Percentiles rank a stretch among this genome's conserved stretches.
Evolutionary conservation across 2,888 invertebrate species (phyloP).

Genomic region (Nemurella pictetii): DNA sequence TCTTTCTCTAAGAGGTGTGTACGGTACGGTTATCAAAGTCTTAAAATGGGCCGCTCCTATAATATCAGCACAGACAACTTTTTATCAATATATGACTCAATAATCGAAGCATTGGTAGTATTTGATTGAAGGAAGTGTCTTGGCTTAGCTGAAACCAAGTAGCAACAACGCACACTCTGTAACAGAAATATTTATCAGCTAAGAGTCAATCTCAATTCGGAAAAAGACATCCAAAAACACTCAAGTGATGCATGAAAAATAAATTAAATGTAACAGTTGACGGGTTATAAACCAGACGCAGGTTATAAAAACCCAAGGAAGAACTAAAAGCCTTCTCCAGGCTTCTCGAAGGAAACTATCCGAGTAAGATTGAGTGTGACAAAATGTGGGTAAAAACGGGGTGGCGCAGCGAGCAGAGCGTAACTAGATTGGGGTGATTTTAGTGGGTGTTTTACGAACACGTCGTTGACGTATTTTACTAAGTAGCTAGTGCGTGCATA

Average conservation of each 20-base stretch:
- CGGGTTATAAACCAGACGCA: not conserved
- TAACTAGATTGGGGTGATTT: not conserved
- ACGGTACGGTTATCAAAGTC: too few relatives aligned
- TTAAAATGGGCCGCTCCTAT: too few relatives aligned
- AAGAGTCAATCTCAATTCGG: not conserved
- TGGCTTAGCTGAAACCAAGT: not conserved
- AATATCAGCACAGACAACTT: too few relatives aligned
- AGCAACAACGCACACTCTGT: not conserved
- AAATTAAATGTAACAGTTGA: conserved; percentile 4
- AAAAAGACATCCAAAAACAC: not conserved
- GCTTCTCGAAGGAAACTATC: not conserved
- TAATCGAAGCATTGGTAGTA: not conserved
- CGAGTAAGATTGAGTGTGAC: not conserved
- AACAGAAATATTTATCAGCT: not conserved
- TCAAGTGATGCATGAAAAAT: not conserved
- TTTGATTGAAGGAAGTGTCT: not conserved
- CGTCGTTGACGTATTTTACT: not conserved
- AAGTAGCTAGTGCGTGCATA: too few relatives aligned
- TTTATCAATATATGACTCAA: too few relatives aligned
- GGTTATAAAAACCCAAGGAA: not conserved
- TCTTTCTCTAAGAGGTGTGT: too few relatives aligned
- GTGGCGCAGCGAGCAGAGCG: not conserved
- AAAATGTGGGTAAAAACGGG: not conserved
- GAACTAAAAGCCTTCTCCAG: not conserved
- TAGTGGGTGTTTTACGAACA: too few relatives aligned